phyloP scores from a whole-genome alignment of 1,140 invertebrate genomes.

The Rhagoletis pomonella region DNA sequence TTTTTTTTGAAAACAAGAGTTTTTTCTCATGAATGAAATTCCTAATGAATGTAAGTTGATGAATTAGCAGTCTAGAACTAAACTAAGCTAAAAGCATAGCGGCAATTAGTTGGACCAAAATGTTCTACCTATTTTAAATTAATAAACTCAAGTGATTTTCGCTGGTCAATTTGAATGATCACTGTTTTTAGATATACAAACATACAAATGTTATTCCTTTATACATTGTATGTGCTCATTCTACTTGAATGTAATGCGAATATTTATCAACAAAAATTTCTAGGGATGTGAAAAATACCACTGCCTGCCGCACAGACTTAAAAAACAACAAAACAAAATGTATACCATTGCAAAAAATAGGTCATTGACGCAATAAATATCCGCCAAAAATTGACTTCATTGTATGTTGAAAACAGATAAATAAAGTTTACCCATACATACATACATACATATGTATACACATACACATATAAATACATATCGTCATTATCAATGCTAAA shows the following conservation, averaged over 20 bases:
- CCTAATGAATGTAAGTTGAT: no score
- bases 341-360: neutral
- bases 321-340: neutral
- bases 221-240: neutral
- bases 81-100: no score
- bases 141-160: no score
- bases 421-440: neutral
- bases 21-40: no score
- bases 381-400: slow-evolving; percentile 1
- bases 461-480: no score
- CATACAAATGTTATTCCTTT: neutral
- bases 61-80: no score
- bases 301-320: neutral
- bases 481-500: no score
- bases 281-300: neutral
- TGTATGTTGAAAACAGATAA: neutral
- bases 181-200: neutral
- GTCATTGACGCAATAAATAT: slow-evolving; percentile 27
- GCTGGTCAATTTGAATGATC: no score
- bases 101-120: no score
- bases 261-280: neutral
- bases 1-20: no score
- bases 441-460: neutral
- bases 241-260: no score
- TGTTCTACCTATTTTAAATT: no score